phyloP scores from a whole-genome alignment of 2,888 invertebrate genomes.

The Drosophila cracens region DNA sequence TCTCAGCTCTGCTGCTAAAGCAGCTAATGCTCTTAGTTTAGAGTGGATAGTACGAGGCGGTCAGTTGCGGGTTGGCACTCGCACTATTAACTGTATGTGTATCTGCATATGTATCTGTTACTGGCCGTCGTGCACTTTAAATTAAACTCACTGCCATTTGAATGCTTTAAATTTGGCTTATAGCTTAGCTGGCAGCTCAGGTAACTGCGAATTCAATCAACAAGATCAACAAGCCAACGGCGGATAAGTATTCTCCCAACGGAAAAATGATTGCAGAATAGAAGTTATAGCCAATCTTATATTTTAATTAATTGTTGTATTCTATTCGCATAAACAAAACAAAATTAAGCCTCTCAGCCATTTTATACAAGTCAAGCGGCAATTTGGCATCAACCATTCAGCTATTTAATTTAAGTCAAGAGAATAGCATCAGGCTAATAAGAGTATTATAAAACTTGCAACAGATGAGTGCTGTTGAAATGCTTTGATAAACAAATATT shows the following conservation, averaged over 20 bases:
- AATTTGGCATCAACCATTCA: neutral
- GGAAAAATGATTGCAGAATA: slow-evolving; percentile 2
- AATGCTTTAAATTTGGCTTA: slow-evolving; percentile 6
- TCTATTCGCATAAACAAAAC: neutral
- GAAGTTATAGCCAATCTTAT: neutral
- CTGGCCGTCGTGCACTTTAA: slow-evolving; percentile 34
- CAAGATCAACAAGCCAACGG: neutral
- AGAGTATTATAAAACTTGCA: neutral
- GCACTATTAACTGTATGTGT: neutral
- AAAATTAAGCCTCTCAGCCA: neutral
- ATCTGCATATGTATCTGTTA: slow-evolving; percentile 16
- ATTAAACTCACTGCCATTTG: slow-evolving; percentile 8
- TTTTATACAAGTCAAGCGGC: neutral
- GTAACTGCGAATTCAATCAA: slow-evolving; percentile 46
- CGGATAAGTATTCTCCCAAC: neutral
- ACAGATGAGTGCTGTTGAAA: neutral
- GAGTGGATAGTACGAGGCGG: slow-evolving; percentile 2
- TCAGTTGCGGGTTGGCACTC: slow-evolving; percentile 12
- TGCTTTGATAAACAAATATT: neutral
- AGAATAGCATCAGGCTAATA: neutral
- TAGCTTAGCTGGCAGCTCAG: slow-evolving; percentile 20
- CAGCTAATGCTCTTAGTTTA: slow-evolving; percentile 68
- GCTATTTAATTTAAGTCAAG: neutral
- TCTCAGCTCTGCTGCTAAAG: slow-evolving; percentile 62
- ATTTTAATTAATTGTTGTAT: neutral